These are phyloP conservation scores for Diplazon laetatorius DNA, from an alignment of 2,888 invertebrate species.

Conservation along the genomic window DNA sequence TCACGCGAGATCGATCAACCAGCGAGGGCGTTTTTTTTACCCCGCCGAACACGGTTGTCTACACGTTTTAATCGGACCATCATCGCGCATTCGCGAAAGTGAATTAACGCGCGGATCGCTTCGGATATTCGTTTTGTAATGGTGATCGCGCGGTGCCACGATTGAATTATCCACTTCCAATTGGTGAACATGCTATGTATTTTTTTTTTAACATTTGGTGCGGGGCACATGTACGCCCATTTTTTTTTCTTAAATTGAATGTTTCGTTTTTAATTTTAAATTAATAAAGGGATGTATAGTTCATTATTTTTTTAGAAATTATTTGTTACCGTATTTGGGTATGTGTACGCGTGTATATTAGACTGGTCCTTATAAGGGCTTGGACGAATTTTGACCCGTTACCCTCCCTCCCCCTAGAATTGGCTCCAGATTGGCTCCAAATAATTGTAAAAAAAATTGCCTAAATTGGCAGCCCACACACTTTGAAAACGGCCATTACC, in stretches of 20 bases:
- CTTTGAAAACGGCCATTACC: no score
- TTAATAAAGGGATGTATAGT: no score
- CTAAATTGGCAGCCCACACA: no score
- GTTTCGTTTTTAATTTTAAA: neutral
- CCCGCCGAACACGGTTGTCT: constrained; percentile 10
- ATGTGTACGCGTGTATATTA: no score
- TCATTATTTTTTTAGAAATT: no score
- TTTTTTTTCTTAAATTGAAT: constrained; percentile 1
- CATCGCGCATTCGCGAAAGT: constrained; percentile 38
- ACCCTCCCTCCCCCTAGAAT: no score
- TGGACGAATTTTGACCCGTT: no score
- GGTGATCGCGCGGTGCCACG: neutral
- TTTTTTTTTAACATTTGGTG: constrained; percentile 20
- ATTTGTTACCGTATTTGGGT: no score
- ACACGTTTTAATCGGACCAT: constrained; percentile 48
- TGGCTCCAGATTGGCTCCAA: no score
- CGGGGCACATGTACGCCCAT: neutral
- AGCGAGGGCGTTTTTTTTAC: neutral
- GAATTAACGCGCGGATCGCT: constrained; percentile 6
- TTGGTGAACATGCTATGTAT: constrained; percentile 3
- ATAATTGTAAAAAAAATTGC: no score
- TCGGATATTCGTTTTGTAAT: constrained; percentile 32
- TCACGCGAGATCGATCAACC: constrained; percentile 42
- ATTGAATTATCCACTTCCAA: neutral
- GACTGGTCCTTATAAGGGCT: no score